Percentiles rank a stretch among this genome's conserved stretches.
phyloP scores from a whole-genome alignment of 1,140 invertebrate genomes.

The Drosophila erecta region DNA sequence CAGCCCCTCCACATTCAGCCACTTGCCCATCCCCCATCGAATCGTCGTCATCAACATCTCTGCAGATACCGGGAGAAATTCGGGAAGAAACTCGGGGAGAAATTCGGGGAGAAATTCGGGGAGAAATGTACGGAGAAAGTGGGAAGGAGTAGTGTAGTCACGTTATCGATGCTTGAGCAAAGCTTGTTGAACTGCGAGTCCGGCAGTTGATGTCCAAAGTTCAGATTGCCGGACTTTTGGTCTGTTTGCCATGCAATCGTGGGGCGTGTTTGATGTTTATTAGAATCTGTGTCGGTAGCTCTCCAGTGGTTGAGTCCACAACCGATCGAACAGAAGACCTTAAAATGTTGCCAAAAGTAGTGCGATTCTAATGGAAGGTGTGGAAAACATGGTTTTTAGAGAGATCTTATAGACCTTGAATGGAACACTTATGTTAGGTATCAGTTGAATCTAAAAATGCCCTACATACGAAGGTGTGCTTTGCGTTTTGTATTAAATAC shows the following conservation, averaged over 20 bases:
- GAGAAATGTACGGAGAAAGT: constrained; percentile 19
- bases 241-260: constrained; percentile 40
- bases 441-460: too few relatives aligned
- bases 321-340: constrained; percentile 3
- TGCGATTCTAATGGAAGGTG: too few relatives aligned
- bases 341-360: background rate
- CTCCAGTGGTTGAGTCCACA: background rate
- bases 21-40: constrained; percentile 10
- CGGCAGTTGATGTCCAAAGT: constrained; percentile 31
- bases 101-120: constrained; percentile 13
- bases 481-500: too few relatives aligned
- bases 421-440: too few relatives aligned
- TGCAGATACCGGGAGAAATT: constrained; percentile 8
- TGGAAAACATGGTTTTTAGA: too few relatives aligned
- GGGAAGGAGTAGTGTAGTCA: background rate
- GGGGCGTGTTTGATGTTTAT: constrained; percentile 31
- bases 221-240: constrained; percentile 34
- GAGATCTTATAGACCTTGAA: background rate
- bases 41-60: constrained; percentile 45
- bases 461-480: background rate
- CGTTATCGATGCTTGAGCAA: constrained; percentile 26
- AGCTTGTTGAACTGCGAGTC: constrained; percentile 39
- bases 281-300: constrained; percentile 13
- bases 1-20: constrained; percentile 20
- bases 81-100: constrained; percentile 12